Conservation (phyloP, 2,888 invertebrate species). For the Oxyteleia sp. region DNA sequence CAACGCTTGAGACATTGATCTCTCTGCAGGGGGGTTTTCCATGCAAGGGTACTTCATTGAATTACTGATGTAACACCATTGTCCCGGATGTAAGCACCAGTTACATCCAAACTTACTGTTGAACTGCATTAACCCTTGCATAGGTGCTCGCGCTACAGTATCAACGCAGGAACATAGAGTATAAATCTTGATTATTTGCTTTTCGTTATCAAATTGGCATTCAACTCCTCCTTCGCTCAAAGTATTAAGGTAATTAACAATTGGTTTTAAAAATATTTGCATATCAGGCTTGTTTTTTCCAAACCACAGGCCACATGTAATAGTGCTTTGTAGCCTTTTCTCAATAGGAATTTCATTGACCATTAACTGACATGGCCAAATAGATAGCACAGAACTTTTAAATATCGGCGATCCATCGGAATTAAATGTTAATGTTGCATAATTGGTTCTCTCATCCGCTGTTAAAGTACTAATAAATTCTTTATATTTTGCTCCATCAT, state of each 20-base stretch:
- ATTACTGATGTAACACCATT: not conserved
- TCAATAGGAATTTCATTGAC: constrained; percentile 68
- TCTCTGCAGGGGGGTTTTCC: not conserved
- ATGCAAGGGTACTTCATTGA: constrained; percentile 6
- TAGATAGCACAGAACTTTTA: constrained; percentile 45
- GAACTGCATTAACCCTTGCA: constrained; percentile 45
- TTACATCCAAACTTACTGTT: constrained; percentile 68
- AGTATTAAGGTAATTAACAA: constrained; percentile 44
- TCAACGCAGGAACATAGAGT: constrained; percentile 30
- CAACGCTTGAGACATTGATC: not conserved
- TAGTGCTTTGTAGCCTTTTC: constrained; percentile 33
- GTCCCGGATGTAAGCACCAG: constrained; percentile 63
- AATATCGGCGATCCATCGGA: constrained; percentile 64
- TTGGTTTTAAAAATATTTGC: constrained; percentile 52
- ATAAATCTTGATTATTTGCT: constrained; percentile 42
- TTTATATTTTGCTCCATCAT: constrained; percentile 47
- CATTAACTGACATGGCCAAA: constrained; percentile 63
- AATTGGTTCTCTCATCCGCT: constrained; percentile 32
- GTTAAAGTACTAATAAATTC: constrained; percentile 34
- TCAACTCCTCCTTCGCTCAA: constrained; percentile 33
- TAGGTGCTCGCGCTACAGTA: constrained; percentile 59
- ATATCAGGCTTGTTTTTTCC: constrained; percentile 42
- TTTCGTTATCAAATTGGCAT: constrained; percentile 41
- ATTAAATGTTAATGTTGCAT: constrained; percentile 54
- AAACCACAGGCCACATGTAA: constrained; percentile 62